Evolutionary conservation across 2,797 vertebrate species (phyloP), one percentile per base, ranked within the genome.

Genomic region (Lepilemur septentrionalis): DNA sequence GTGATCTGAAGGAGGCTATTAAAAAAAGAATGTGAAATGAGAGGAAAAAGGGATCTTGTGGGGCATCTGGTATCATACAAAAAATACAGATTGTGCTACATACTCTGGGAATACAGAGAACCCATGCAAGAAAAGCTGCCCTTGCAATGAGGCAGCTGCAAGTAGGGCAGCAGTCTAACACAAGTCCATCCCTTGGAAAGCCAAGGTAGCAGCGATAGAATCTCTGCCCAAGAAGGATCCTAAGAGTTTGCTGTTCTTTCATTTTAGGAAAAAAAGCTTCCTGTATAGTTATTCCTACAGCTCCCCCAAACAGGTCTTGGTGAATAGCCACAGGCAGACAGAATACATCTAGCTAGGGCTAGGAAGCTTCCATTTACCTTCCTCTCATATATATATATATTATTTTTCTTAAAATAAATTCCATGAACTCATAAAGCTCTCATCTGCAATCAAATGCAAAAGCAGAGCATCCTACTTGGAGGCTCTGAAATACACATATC

Each of bases 361-460:
- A 80, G 85, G 61, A 91, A 55, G 67, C 91, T 80, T 85, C 94
- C 80, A 84, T 67, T 80, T 79, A 93, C 91, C 89, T 96, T 97
- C 81, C 20, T 95, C 50, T 89, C 89, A 79, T 75, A 81, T 70
- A 63, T 52, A 10, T 76, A 38, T 67, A 52, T 50, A 48, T 48
- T 76, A 87, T 91, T 92, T 94, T 85, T 84, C 89, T 95, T 90
- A 93, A 97, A 97, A 96, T 97, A 96, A 97, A 97, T 91, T 94
- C 96, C 94, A 72, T 79, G 86, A 96, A 96, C 90, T 95, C 91
- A 92, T 89, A 97, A 97, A 93, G 86, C 95, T 97, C 94, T 96
- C 94, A 82, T 93, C 93, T 97, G 96, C 95, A 81, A 90, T 89
- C 94, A 91, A 94, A 94, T 80, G 96, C 91, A 94, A 96, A 97